phyloP scores from a whole-genome alignment of 1,140 invertebrate species.

The Eumaeus atala region DNA sequence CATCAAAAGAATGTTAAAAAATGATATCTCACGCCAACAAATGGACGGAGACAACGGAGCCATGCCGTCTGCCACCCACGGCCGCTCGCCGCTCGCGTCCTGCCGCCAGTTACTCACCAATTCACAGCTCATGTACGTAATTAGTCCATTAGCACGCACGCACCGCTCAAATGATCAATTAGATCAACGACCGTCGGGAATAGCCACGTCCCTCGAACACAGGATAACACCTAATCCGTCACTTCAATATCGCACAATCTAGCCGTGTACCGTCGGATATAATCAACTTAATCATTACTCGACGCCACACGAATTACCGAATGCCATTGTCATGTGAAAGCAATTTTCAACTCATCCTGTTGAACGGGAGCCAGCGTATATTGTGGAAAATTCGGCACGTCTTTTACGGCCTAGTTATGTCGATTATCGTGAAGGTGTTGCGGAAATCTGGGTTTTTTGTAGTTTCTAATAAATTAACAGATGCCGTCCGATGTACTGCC shows the following conservation, averaged over 20 bases:
- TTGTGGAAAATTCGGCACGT: constrained; percentile 16
- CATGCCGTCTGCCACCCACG: constrained; percentile 70
- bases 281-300: constrained; percentile 4
- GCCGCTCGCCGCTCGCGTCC: constrained; percentile 52
- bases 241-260: constrained; percentile 30
- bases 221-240: constrained; percentile 35
- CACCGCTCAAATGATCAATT: constrained; percentile 69
- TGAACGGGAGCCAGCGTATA: neutral
- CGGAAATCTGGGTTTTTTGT: constrained; percentile 17
- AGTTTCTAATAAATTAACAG: neutral
- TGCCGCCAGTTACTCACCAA: constrained; percentile 68
- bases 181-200: constrained; percentile 67
- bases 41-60: constrained; percentile 33
- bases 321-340: neutral
- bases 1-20: no score
- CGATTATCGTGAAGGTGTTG: constrained; percentile 21
- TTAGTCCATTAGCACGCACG: constrained; percentile 70
- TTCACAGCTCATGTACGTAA: constrained; percentile 64
- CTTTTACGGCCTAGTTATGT: constrained; percentile 24
- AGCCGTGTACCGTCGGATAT: constrained; percentile 21
- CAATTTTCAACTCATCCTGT: constrained; percentile 23
- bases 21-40: no score
- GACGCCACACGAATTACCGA: neutral
- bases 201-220: constrained; percentile 53
- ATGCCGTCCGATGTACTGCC: neutral